Evolutionary conservation across 2,888 invertebrate species (phyloP).

Genomic region (Idaea dimidiata): DNA sequence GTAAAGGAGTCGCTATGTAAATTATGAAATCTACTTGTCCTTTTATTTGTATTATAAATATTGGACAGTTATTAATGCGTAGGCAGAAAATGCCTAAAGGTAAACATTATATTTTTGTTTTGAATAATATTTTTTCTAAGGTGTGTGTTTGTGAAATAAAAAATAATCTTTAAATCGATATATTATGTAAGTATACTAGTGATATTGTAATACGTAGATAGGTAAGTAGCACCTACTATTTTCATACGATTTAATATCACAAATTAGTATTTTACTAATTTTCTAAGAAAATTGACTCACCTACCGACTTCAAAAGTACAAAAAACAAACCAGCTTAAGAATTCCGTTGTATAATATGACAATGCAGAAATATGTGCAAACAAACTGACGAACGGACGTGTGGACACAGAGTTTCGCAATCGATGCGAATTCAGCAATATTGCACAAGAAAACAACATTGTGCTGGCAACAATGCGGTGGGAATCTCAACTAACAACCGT

Average conservation of each 20-base stretch:
- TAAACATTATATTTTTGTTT: not conserved
- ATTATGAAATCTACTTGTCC: too few relatives aligned
- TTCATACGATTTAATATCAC: too few relatives aligned
- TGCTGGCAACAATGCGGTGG: constrained; percentile 64
- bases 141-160: not conserved
- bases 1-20: too few relatives aligned
- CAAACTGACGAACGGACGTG: constrained; percentile 56
- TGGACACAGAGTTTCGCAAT: constrained; percentile 61
- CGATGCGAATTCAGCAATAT: constrained; percentile 68
- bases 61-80: too few relatives aligned
- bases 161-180: not conserved
- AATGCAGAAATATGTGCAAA: constrained; percentile 54
- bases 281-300: constrained; percentile 14
- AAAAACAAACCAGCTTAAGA: constrained; percentile 33
- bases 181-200: too few relatives aligned
- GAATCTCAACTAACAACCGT: constrained; percentile 53
- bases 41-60: too few relatives aligned
- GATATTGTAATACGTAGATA: too few relatives aligned
- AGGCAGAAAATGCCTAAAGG: too few relatives aligned
- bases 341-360: constrained; percentile 47
- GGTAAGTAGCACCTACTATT: too few relatives aligned
- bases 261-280: too few relatives aligned
- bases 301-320: constrained; percentile 3
- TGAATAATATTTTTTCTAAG: not conserved
- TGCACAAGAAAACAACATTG: constrained; percentile 75